Conservation (phyloP, 2,888 invertebrate genomes). For the Eutolmus rufibarbis region DNA sequence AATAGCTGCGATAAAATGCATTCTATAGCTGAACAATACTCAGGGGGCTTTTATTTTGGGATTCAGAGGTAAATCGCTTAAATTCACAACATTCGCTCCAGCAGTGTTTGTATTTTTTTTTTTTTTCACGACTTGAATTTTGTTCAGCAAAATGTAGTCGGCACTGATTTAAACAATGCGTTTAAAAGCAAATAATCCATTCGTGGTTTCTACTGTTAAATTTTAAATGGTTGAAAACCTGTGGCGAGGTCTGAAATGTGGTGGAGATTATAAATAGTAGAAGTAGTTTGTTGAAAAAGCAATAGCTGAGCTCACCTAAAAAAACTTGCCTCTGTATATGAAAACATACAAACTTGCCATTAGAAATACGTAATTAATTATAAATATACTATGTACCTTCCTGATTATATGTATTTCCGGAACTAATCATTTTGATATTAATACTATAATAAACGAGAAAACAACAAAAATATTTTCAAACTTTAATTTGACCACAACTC, state of each 20-base stretch:
- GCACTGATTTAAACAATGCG: neutral
- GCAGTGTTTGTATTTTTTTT: neutral
- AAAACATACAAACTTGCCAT: neutral
- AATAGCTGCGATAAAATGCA: neutral
- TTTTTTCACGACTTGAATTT: neutral
- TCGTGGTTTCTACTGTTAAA: neutral
- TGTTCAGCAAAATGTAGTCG: neutral
- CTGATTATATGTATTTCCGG: no score
- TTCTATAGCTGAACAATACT: neutral
- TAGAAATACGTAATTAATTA: neutral
- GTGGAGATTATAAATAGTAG: neutral
- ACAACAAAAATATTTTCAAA: no score
- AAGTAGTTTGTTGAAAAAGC: neutral
- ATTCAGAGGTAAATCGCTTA: neutral
- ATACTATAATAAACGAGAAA: no score
- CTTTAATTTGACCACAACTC: no score
- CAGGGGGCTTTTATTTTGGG: neutral
- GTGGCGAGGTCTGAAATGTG: neutral
- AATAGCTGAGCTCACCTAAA: neutral
- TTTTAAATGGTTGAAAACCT: neutral
- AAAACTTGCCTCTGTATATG: neutral
- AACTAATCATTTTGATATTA: no score
- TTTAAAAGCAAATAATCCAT: neutral
- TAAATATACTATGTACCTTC: no score
- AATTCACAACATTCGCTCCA: neutral